A percentile compares a stretch with the other conserved stretches of the same genome.
Conservation (phyloP, 2,113 vertebrate species). For the Epinephelus moara region DNA sequence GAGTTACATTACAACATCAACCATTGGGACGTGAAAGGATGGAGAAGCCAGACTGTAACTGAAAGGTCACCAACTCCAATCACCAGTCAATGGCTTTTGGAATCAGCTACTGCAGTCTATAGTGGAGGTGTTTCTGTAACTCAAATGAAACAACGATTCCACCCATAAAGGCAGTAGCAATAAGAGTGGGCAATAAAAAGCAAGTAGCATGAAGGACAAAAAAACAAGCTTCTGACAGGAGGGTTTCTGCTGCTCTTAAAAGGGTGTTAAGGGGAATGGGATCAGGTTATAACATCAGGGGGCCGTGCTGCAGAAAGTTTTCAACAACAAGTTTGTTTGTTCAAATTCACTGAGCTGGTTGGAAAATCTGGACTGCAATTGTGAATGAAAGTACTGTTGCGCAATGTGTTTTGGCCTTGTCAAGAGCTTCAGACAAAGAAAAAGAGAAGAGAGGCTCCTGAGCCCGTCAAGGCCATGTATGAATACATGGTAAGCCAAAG, state of each 20-base stretch:
- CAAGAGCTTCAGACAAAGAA: background rate
- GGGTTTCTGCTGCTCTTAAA: constrained; percentile 2
- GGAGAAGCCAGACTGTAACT: background rate
- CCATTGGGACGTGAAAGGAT: background rate
- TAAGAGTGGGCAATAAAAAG: constrained; percentile 27
- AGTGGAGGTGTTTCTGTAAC: constrained; percentile 22
- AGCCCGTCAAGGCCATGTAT: background rate
- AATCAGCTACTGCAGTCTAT: background rate
- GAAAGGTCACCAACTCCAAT: background rate
- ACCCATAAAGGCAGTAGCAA: constrained; percentile 1
- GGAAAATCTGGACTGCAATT: background rate
- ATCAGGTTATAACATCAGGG: constrained; percentile 15
- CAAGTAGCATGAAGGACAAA: constrained; percentile 11
- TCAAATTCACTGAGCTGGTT: background rate
- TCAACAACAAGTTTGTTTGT: constrained; percentile 25
- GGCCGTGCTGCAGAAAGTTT: constrained; percentile 21
- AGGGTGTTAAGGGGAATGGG: background rate
- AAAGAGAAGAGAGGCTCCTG: constrained; percentile 7
- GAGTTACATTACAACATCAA: background rate
- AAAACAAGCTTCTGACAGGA: constrained; percentile 8
- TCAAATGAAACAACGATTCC: constrained; percentile 32
- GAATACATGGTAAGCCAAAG: constrained; percentile 14
- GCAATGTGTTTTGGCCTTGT: constrained; percentile 13
- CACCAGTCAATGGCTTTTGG: background rate
- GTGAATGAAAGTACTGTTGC: background rate